These are phyloP conservation scores for Ladona fulva DNA, from an alignment of 1,140 invertebrate genomes.

Conservation along the genomic window DNA sequence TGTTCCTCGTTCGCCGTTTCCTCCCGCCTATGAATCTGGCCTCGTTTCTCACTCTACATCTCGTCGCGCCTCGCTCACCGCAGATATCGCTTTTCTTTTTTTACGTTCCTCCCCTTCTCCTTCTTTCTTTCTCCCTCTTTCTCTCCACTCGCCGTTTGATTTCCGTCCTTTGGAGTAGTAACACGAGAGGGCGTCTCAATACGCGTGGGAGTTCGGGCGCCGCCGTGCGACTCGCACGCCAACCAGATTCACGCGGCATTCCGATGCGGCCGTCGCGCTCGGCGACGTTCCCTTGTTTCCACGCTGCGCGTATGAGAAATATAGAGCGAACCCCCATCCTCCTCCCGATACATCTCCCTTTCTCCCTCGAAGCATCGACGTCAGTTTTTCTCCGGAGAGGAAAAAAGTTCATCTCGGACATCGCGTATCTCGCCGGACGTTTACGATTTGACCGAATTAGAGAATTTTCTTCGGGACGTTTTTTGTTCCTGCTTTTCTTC, in stretches of 20 bases:
- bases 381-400: no score
- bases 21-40: not conserved
- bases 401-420: no score
- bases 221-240: not conserved
- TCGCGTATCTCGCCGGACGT: no score
- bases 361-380: no score
- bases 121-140: not conserved
- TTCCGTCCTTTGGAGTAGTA: not conserved
- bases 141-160: not conserved
- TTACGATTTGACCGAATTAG: no score
- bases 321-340: no score
- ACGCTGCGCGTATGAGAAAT: not conserved
- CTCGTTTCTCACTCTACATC: not conserved
- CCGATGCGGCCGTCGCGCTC: not conserved
- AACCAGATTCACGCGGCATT: constrained; percentile 7
- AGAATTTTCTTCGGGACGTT: no score
- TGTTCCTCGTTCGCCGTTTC: not conserved
- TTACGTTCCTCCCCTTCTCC: not conserved
- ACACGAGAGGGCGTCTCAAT: constrained; percentile 6
- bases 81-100: constrained; percentile 10
- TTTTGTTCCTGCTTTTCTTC: no score
- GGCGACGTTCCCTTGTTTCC: not conserved
- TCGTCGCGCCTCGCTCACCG: constrained; percentile 1
- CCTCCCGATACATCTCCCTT: no score
- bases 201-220: not conserved